Conservation (phyloP, 2,888 invertebrate genomes). For the Epicampocera succincta region DNA sequence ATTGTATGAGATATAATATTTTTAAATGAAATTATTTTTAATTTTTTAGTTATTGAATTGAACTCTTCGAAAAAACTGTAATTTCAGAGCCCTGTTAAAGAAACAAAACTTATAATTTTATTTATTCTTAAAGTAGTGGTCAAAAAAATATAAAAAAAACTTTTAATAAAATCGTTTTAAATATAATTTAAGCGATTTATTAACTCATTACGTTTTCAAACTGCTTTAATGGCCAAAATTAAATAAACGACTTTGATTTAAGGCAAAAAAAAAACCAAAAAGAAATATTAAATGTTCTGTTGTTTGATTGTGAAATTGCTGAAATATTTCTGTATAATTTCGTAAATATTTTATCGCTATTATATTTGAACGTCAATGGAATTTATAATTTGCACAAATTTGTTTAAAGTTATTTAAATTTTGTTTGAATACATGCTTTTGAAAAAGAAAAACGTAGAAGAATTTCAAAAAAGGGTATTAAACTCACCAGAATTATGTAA, state of each 20-base stretch:
- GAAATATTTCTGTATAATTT: constrained; percentile 55
- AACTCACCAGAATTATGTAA: constrained; percentile 48
- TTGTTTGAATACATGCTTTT: background rate
- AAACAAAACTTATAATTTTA: background rate
- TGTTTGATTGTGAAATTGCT: constrained; percentile 30
- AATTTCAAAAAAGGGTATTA: background rate
- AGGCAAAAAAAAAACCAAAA: constrained; percentile 14
- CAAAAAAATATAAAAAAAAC: constrained; percentile 33
- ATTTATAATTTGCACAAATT: constrained; percentile 48
- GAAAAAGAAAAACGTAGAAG: constrained; percentile 5
- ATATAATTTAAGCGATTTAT: constrained; percentile 49
- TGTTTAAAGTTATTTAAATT: background rate
- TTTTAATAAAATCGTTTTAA: constrained; percentile 43
- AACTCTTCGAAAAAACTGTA: too few species aligned
- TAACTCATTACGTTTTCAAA: constrained; percentile 35
- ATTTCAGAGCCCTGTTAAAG: too few species aligned
- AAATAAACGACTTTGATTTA: constrained; percentile 7
- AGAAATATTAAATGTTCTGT: background rate
- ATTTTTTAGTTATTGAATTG: too few species aligned
- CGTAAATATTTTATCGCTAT: constrained; percentile 42
- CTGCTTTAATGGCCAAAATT: constrained; percentile 38
- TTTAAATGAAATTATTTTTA: too few species aligned
- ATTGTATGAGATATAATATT: too few species aligned
- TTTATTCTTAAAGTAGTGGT: constrained; percentile 15
- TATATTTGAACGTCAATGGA: constrained; percentile 55